Base-by-base conservation (phyloP, 2,888 invertebrate species). In the Troglohyphantes excavatus region DNA sequence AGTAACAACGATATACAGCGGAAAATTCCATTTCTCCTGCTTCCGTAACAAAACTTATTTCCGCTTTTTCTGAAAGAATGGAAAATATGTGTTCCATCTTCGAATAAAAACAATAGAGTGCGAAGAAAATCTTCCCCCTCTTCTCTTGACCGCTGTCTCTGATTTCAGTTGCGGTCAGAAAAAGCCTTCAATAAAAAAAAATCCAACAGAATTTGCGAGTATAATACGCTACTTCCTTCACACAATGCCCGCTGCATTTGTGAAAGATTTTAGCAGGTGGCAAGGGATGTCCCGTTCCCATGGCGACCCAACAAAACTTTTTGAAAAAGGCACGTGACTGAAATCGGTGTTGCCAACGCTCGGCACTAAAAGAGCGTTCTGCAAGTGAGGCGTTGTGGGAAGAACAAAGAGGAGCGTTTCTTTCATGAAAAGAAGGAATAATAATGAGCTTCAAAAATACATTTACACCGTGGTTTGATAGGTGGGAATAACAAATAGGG, bases 371-470 rank as follows among this genome's bases (percentile, higher is more conserved):
- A 73, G 43, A 61, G 43, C n/a, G 43, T 23, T n/a, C 19, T 26
- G 19, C 19, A n/a, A 26, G 39, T 26, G 39, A 46, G 39, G 46
- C 46, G 27, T 46, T 72, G 23, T 46, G 23, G 29, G 21, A 53
- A 76, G 43, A 72, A 63, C 29, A 19, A 53, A 53, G 26, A 53
- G 17, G 6, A 27, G 27, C 5, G 6, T 78, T 33, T 59, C 6
- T 19, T 39, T 43, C 19, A n/a, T 17, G 46, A 73, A 83, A n/a
- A 72, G 13, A 33, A 43, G 23, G 83, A 83, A 83, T 73, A 83
- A 73, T 83, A 83, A 83, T 83, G 65, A 73, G 73, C 39, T 83
- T 73, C 39, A 73, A 81, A 83, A 83, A 73, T 73, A 65, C 73
- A 83, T 83, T 83, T 73, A 73, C 73, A 13, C 73, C 33, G 46